These are phyloP conservation scores for Poecile atricapillus DNA, from an alignment of 2,113 vertebrate species.

Conservation along the genomic window DNA sequence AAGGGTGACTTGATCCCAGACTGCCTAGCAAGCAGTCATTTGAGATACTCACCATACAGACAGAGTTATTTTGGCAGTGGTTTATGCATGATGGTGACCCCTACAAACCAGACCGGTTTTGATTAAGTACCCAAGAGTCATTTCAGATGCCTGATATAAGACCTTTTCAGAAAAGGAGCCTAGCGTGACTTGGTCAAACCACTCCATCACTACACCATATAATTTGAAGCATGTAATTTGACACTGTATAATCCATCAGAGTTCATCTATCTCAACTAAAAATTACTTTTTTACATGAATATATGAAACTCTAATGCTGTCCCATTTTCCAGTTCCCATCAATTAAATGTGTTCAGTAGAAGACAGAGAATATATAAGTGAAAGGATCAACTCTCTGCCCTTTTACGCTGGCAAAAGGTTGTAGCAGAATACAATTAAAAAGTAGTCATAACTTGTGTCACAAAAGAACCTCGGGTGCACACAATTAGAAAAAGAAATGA, in stretches of 20 bases:
- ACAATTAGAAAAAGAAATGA: background rate
- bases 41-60: background rate
- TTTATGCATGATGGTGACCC: background rate
- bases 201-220: background rate
- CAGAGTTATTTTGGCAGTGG: background rate
- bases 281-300: background rate
- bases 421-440: background rate
- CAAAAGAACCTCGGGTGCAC: background rate
- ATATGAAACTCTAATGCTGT: slow-evolving; percentile 21
- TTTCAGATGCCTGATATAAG: background rate
- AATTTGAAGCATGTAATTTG: slow-evolving; percentile 16
- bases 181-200: background rate
- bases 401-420: background rate
- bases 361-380: background rate
- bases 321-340: slow-evolving; percentile 19
- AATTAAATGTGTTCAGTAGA: slow-evolving; percentile 5
- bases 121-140: background rate
- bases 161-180: background rate
- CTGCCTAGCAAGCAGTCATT: background rate
- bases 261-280: background rate
- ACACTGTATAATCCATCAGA: slow-evolving; percentile 7
- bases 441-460: background rate
- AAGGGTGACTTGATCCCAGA: background rate
- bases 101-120: background rate
- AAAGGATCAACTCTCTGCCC: background rate